phyloP scores from a whole-genome alignment of 2,888 invertebrate genomes.

The Tolmerus cingulatus region DNA sequence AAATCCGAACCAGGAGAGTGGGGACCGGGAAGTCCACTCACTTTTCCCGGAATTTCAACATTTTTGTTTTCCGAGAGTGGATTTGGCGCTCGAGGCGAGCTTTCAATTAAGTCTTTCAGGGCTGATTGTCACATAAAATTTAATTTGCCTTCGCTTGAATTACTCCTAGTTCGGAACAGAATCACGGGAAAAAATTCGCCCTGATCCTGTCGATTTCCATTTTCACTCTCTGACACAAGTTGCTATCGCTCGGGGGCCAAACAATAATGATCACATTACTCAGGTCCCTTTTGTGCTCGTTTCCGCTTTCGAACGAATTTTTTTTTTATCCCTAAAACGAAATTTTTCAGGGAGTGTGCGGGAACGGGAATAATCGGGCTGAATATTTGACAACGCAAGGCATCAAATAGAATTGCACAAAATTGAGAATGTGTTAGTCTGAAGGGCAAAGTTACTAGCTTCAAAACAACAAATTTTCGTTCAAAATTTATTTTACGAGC shows the following conservation, averaged over 20 bases:
- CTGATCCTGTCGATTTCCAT: neutral
- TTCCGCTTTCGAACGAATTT: neutral
- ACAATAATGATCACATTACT: neutral
- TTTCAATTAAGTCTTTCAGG: neutral
- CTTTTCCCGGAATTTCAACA: neutral
- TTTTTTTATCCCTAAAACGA: neutral
- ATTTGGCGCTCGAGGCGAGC: neutral
- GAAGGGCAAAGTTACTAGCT: neutral
- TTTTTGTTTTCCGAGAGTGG: neutral
- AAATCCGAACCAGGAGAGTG: neutral
- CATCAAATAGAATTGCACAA: neutral
- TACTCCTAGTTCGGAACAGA: neutral
- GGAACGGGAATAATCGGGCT: neutral
- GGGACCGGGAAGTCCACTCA: neutral
- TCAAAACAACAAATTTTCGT: neutral
- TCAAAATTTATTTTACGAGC: neutral
- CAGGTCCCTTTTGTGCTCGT: neutral
- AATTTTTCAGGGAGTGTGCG: neutral
- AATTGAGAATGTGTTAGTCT: neutral
- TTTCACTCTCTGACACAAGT: neutral
- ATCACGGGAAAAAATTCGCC: neutral
- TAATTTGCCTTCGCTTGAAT: neutral
- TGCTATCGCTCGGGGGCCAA: neutral
- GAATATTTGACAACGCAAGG: neutral
- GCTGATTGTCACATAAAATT: neutral